Conservation (phyloP, 2,797 vertebrate species). For the Hemibagrus guttatus region DNA sequence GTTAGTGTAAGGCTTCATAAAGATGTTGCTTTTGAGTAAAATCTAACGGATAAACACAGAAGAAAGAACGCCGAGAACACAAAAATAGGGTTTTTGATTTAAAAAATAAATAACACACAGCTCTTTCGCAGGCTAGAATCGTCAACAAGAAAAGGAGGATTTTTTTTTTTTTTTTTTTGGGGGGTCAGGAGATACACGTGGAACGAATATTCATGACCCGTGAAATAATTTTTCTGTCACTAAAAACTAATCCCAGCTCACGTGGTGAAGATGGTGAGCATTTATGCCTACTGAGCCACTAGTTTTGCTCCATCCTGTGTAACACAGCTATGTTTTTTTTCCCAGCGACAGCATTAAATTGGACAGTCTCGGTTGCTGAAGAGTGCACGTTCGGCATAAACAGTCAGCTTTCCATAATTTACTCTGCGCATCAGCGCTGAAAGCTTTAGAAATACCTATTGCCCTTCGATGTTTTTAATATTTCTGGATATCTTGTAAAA, state of each 20-base stretch:
- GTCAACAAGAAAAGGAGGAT: background rate
- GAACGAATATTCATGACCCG: constrained; percentile 8
- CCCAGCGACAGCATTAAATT: constrained; percentile 68
- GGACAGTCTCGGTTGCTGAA: constrained; percentile 60
- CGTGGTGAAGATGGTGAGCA: constrained; percentile 40
- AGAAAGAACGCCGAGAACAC: too few relatives aligned
- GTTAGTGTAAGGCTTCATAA: background rate
- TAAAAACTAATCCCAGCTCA: constrained; percentile 56
- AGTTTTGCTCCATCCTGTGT: constrained; percentile 63
- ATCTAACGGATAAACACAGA: constrained; percentile 19
- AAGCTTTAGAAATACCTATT: background rate
- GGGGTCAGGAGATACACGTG: background rate
- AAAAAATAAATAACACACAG: too few relatives aligned
- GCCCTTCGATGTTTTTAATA: background rate
- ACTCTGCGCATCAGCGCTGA: background rate
- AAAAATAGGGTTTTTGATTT: too few relatives aligned
- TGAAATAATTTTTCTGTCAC: constrained; percentile 44
- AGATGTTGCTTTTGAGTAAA: constrained; percentile 28
- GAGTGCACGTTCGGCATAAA: constrained; percentile 50
- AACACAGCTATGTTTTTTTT: constrained; percentile 56
- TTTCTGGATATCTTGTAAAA: background rate
- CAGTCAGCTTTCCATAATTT: constrained; percentile 19
- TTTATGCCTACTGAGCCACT: constrained; percentile 57
- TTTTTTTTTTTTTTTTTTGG: background rate
- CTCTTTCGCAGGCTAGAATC: background rate